Conservation (phyloP, 2,113 vertebrate species). For the Channa maculata region DNA sequence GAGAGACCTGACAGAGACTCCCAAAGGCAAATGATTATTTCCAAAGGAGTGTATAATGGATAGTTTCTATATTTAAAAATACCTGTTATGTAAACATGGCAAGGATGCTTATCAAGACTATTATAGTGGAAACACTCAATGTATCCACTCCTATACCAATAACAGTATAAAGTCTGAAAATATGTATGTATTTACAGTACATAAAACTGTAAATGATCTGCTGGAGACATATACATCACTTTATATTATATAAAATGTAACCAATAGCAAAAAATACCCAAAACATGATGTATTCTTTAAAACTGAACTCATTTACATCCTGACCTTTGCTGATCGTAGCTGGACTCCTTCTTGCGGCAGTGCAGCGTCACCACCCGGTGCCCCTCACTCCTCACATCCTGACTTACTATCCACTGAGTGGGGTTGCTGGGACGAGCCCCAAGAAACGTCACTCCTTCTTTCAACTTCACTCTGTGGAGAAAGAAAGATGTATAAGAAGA, state of each 20-base stretch:
- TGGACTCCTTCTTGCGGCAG: slow-evolving; percentile 87
- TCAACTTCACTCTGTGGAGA: slow-evolving; percentile 90
- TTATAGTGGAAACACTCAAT: too few species aligned
- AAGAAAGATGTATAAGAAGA: not conserved
- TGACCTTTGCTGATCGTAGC: slow-evolving; percentile 84
- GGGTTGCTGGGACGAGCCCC: slow-evolving; percentile 90
- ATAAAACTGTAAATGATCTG: too few species aligned
- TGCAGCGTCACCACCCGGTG: slow-evolving; percentile 87
- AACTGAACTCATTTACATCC: slow-evolving; percentile 13
- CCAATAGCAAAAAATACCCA: not conserved
- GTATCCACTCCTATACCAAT: too few species aligned
- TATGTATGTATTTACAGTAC: too few species aligned
- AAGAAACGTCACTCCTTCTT: slow-evolving; percentile 88
- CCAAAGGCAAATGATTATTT: too few species aligned
- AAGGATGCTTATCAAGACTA: too few species aligned
- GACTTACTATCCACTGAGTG: slow-evolving; percentile 88
- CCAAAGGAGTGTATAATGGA: too few species aligned
- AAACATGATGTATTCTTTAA: not conserved
- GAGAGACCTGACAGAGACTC: too few species aligned
- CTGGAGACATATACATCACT: too few species aligned
- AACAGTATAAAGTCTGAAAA: too few species aligned
- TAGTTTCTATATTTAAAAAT: too few species aligned
- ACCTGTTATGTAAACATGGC: too few species aligned
- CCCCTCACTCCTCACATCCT: slow-evolving; percentile 84
- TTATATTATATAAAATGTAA: not conserved